Evolutionary conservation across 1,140 invertebrate species (phyloP), one percentile per base, ranked within the genome.

Genomic region (Argopecten irradians): DNA sequence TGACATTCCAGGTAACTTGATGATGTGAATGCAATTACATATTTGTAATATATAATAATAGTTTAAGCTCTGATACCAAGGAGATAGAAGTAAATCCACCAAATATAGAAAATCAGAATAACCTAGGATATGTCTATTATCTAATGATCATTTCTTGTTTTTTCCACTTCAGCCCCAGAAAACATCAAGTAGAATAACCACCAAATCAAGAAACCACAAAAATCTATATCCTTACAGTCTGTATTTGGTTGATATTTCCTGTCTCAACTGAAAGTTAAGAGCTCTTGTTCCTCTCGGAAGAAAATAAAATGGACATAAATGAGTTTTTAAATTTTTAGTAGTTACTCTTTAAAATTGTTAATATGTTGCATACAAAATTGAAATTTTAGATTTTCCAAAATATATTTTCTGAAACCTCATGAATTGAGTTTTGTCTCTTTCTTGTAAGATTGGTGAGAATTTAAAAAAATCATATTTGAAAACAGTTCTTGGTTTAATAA

Each of bases 181-280:
- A 71, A 89, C 85, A 55, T 87, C 71, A 28, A 87, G 83, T 35
- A 87, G 86, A 84, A 88, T 43, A 82, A 41, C 41, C 19, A n/a
- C 22, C 55, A 71, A 71, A 71, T 32, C 86, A 46, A 84, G 36
- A 35, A 82, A 46, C 86, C 82, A 86, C 34, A 85, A 82, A 32
- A 90, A 89, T 90, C 84, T 90, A 92, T 92, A 92, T 92, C 91
- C 91, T 92, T 92, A 71, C 22, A 71, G 22, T 71, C 16, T 28
- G 55, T 71, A 71, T n/a, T 28, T 16, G 43, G 19, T 46, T 19
- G 43, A 46, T 19, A 46, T 46, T 46, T 46, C 19, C 13, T 46
- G 43, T 19, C 19, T 46, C 13, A 46, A 46, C 43, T 46, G 43
- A 46, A 19, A 19, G 43, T 46, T 19, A 46, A 46, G 14, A 2